phyloP scores from a whole-genome alignment of 2,113 vertebrate genomes.

The Heterotis niloticus region DNA sequence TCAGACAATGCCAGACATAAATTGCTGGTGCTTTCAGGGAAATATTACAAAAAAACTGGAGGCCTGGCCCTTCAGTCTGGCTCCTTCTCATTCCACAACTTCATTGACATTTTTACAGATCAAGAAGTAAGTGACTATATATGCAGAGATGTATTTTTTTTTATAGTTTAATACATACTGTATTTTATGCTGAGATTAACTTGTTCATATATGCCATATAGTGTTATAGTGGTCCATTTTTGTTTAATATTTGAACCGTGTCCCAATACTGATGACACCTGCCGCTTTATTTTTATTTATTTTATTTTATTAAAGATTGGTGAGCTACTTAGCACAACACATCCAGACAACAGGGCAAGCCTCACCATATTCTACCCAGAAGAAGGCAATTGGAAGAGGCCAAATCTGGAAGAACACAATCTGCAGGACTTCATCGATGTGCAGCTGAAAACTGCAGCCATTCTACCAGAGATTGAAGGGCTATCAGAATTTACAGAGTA shows the following conservation, averaged over 20 bases:
- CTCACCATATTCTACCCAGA: constrained; percentile 89
- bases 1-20: constrained; percentile 90
- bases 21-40: constrained; percentile 86
- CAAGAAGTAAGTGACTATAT: constrained; percentile 80
- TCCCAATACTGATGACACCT: too few species aligned
- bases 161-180: not conserved
- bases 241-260: too few species aligned
- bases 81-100: constrained; percentile 90
- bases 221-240: not conserved
- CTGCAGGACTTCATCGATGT: constrained; percentile 96
- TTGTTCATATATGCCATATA: not conserved
- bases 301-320: constrained; percentile 73
- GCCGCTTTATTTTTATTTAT: not conserved
- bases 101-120: constrained; percentile 96
- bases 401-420: constrained; percentile 91
- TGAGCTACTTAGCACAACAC: constrained; percentile 87
- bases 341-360: constrained; percentile 92
- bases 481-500: constrained; percentile 96
- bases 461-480: constrained; percentile 92
- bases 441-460: constrained; percentile 83
- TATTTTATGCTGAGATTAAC: not conserved
- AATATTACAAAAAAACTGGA: constrained; percentile 88
- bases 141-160: not conserved
- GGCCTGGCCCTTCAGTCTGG: constrained; percentile 93
- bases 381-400: constrained; percentile 94